Base-by-base conservation (phyloP, 2,888 invertebrate species). In the Drosophila lutescens region DNA sequence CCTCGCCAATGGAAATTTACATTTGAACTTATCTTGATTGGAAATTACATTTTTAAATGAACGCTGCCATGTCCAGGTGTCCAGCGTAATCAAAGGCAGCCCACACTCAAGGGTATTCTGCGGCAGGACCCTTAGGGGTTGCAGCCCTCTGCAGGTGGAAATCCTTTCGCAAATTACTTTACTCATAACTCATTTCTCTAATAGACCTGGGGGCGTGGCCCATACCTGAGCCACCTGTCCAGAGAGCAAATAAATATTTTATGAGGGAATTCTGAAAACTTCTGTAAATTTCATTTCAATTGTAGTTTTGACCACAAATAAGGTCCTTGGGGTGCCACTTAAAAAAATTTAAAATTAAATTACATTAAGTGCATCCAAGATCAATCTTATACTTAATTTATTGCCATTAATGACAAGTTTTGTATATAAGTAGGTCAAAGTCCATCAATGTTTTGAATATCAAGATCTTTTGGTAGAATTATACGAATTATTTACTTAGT, bases 11-110 rank as follows among this genome's bases (percentile, higher is more conserved):
- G 63, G 47, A 59, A 74, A 69, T 74, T 75, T 80, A 74, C 75
- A 79, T 79, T 84, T 71, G 72, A 80, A 78, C 79, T 80, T 76
- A 84, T 82, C 84, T 77, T 76, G 75, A 82, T 80, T 77, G 74
- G 72, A 77, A 77, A 75, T 70, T 76, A 73, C 67, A 75, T 78
- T 80, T 71, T 74, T 63, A 70, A 62, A 71, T 69, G 76, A 62
- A 65, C 66, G 75, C 55, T 67, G 74, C 74, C 75, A 66, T 77
- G 84, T 75, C 47, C 68, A 69, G 61, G 57, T 59, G 68, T 54
- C 51, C 71, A 50, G 50, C 41, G 66, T 71, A 81, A 81, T 81
- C 79, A 78, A 74, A 76, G 74, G 50, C 68, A 60, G 50, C 53
- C 62, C 63, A n/a, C 66, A 30, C 17, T 44, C 17, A 69, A 43